Evolutionary conservation across 2,888 invertebrate genomes (phyloP), one percentile per base, ranked within the genome.

Genomic region (Phorcus lineatus): DNA sequence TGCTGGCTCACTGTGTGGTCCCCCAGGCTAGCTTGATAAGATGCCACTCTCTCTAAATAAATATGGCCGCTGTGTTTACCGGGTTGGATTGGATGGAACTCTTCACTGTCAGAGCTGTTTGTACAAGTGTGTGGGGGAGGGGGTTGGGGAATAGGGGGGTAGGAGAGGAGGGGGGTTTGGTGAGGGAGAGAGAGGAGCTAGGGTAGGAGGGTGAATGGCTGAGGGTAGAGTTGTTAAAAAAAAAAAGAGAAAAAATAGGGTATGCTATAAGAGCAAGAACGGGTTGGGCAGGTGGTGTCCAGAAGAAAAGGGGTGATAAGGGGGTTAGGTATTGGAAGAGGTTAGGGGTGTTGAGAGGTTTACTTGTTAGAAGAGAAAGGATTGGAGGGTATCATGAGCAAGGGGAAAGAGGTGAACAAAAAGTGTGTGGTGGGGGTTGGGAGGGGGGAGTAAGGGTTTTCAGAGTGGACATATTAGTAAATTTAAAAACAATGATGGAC

Each of bases 61-160:
- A 79, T 79, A 79, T 55, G 76, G 53, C 76, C 54, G 28, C 28
- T 36, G 19, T 76, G 76, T 76, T 76, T 76, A 76, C 76, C 31
- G 74, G 47, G 24, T 53, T 22, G 52, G 52, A 11, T 36, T 47
- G 76, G 55, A 53, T 76, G 76, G 76, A 55, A 53, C 79, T 75
- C 75, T 24, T 77, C 77, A 80, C 80, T 81, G 80, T 24, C 74
- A 57, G 57, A 57, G 31, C 80, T 80, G 82, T 79, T 78, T 82
- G 80, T 74, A 75, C 82, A 78, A 79, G 80, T 79, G 81, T 53
- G 55, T 74, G 16, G 28, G 78, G 78, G 40, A 40, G 47, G 54
- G 36, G 79, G 13, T 3, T n/a, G 57, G 57, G 1, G 7, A 1
- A 9, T 4, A 24, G 19, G 57, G 24, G 40, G 62, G 2, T 47